phyloP scores from a whole-genome alignment of 2,797 vertebrate genomes.

The Macropodus opercularis region DNA sequence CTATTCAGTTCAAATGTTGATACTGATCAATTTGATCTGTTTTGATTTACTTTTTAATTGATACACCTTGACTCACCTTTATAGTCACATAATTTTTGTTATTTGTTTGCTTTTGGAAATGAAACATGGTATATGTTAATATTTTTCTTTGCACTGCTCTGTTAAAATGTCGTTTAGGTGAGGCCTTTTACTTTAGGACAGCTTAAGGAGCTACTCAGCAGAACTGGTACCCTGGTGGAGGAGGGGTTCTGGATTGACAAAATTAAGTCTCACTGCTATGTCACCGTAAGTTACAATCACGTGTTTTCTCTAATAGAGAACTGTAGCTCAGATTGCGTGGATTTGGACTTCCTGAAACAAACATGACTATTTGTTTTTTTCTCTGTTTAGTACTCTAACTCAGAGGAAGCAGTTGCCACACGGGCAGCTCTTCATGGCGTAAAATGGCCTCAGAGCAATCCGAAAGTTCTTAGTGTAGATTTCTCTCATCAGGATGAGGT shows the following conservation, averaged over 20 bases:
- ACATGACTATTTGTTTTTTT: background rate
- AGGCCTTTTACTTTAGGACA: conserved; percentile 92
- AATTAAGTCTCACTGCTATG: conserved; percentile 94
- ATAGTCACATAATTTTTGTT: too few relatives aligned
- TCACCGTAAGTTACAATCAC: conserved; percentile 82
- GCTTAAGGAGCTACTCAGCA: conserved; percentile 88
- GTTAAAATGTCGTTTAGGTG: conserved; percentile 86
- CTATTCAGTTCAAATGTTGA: too few relatives aligned
- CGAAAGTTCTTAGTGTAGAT: conserved; percentile 91
- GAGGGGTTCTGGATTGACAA: conserved; percentile 94
- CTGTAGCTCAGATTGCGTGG: background rate
- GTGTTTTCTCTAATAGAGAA: background rate
- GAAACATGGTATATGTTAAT: too few relatives aligned
- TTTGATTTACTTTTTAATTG: too few relatives aligned
- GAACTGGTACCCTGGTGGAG: conserved; percentile 88
- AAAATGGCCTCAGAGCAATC: conserved; percentile 94
- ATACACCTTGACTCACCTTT: too few relatives aligned
- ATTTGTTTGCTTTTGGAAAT: too few relatives aligned
- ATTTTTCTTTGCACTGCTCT: too few relatives aligned
- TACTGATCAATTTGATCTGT: too few relatives aligned
- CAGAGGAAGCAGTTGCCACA: conserved; percentile 88
- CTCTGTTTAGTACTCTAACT: conserved; percentile 82
- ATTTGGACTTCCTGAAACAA: background rate
- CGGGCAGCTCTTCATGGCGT: conserved; percentile 90
- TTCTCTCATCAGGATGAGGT: conserved; percentile 92